These are phyloP conservation scores for Leucoptera coffeella DNA, from an alignment of 2,888 invertebrate species.

Conservation along the genomic window DNA sequence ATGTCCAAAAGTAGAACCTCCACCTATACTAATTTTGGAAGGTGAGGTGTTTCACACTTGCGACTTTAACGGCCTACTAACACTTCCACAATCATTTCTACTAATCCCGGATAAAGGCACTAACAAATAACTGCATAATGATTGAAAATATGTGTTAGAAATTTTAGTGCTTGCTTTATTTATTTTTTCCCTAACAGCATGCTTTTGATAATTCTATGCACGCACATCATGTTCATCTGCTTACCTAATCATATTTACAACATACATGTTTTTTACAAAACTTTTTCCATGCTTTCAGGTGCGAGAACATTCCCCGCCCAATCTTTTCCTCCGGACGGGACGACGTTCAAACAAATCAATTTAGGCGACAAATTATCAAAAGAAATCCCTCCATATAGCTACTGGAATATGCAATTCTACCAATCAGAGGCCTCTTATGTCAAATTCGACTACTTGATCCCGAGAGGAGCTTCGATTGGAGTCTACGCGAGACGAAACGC, in stretches of 20 bases:
- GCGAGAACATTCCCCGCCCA: constrained; percentile 84
- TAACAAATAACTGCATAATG: constrained; percentile 14
- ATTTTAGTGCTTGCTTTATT: background rate
- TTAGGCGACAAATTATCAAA: constrained; percentile 82
- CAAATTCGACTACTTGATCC: constrained; percentile 90
- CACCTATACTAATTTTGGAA: constrained; percentile 79
- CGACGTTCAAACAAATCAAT: constrained; percentile 84
- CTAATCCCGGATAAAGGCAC: constrained; percentile 19
- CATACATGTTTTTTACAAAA: background rate
- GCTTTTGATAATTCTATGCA: background rate
- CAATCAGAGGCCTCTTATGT: constrained; percentile 91
- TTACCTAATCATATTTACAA: background rate
- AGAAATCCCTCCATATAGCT: constrained; percentile 88
- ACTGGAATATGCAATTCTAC: constrained; percentile 97
- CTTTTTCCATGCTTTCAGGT: constrained; percentile 45
- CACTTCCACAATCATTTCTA: constrained; percentile 19
- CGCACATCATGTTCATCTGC: background rate
- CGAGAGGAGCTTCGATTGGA: constrained; percentile 87
- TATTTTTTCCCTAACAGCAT: background rate
- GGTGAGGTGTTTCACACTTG: constrained; percentile 53
- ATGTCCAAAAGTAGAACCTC: constrained; percentile 43
- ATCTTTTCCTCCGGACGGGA: constrained; percentile 89
- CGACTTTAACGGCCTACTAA: background rate
- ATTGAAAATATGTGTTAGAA: background rate
- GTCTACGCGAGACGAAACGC: constrained; percentile 92